Percentiles rank a stretch among this genome's conserved stretches.
Conservation (phyloP, 2,113 vertebrate species). For the Himantopus leucocephalus region DNA sequence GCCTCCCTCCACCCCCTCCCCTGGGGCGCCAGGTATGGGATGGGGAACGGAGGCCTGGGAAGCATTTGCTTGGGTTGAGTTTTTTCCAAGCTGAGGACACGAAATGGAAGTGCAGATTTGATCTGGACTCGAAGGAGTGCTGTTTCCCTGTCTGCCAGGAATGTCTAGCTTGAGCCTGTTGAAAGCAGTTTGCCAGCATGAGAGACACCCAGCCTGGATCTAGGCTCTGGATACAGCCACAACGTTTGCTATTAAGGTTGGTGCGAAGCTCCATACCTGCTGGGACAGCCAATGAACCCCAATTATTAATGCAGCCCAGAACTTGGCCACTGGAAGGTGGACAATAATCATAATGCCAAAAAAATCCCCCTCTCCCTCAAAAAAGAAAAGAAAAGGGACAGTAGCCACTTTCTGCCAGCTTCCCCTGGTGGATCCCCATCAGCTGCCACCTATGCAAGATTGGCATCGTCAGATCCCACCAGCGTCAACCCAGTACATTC, state of each 20-base stretch:
- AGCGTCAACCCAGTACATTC: not conserved
- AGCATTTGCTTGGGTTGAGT: not conserved
- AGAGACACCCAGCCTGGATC: not conserved
- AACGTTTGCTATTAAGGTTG: not conserved
- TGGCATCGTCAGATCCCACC: not conserved
- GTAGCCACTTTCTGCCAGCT: conserved; percentile 34
- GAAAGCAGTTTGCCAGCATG: not conserved
- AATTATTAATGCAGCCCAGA: conserved; percentile 32
- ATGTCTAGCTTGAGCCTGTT: not conserved
- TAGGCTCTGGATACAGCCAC: not conserved
- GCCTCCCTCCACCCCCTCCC: not conserved
- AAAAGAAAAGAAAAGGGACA: conserved; percentile 50
- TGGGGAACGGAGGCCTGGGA: not conserved
- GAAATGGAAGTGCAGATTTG: not conserved
- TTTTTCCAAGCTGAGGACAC: not conserved
- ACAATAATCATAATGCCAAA: conserved; percentile 42
- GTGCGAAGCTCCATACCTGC: not conserved
- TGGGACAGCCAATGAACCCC: not conserved
- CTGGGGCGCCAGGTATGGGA: not conserved
- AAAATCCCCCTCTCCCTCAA: conserved; percentile 1
- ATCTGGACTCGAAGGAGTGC: not conserved
- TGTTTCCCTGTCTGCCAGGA: not conserved
- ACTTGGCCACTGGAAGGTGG: conserved; percentile 42
- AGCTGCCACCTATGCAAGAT: not conserved
- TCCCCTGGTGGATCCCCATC: not conserved